phyloP scores from a whole-genome alignment of 2,797 vertebrate genomes.

The Hydrophis major region DNA sequence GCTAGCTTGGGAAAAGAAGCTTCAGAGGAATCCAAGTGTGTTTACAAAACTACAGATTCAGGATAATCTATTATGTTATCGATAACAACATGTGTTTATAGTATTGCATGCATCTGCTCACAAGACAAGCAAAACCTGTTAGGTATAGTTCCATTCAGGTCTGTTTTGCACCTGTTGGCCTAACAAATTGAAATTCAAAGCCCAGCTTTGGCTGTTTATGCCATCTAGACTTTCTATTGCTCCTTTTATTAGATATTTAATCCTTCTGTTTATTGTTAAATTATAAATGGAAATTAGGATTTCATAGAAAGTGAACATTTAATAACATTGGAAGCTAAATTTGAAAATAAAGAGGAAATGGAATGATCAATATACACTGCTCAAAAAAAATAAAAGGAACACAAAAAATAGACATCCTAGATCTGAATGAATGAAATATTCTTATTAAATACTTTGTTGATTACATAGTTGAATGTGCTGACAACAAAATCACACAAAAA shows the following conservation, averaged over 20 bases:
- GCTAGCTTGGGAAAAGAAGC: background rate
- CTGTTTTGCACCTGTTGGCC: background rate
- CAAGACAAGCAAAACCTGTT: background rate
- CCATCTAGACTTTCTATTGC: background rate
- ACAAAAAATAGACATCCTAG: too few species aligned
- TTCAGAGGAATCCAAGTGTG: background rate
- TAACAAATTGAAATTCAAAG: slow-evolving; percentile 8
- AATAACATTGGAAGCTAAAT: background rate
- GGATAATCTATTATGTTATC: background rate
- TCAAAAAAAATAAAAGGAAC: too few species aligned
- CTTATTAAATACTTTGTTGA: too few species aligned
- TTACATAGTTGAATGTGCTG: too few species aligned
- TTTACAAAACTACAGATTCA: background rate
- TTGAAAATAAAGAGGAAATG: slow-evolving; percentile 1
- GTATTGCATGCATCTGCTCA: background rate
- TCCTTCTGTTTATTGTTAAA: background rate
- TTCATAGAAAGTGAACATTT: slow-evolving; percentile 8
- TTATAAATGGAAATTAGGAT: background rate
- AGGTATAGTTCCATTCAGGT: background rate
- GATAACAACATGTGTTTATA: background rate
- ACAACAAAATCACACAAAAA: too few species aligned
- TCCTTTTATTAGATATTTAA: slow-evolving; percentile 8
- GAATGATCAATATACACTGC: background rate
- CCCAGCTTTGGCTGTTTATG: slow-evolving; percentile 1
- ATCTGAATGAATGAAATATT: too few species aligned